These are phyloP conservation scores for Musca domestica DNA, from an alignment of 1,140 invertebrate genomes.

Conservation along the genomic window DNA sequence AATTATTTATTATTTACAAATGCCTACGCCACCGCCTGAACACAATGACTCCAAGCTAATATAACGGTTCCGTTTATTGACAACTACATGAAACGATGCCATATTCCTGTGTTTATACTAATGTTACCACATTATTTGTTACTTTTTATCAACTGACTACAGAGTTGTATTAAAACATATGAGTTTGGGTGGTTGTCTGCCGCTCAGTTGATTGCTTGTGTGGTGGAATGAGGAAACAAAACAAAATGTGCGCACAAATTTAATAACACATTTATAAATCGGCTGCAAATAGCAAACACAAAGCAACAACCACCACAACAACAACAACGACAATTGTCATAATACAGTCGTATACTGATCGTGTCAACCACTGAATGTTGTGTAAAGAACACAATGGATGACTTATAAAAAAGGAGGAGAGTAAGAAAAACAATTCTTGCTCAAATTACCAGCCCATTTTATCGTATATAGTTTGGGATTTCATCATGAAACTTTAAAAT, in stretches of 20 bases:
- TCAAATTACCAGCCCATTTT: too few relatives aligned
- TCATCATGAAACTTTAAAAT: too few relatives aligned
- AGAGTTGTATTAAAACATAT: too few relatives aligned
- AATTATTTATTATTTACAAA: too few relatives aligned
- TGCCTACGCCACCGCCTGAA: too few relatives aligned
- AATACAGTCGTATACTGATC: not conserved
- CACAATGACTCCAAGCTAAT: too few relatives aligned
- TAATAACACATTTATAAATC: not conserved
- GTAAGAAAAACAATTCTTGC: too few relatives aligned
- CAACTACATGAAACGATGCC: not conserved
- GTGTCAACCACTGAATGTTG: not conserved
- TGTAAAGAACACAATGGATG: not conserved
- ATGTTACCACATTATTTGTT: not conserved
- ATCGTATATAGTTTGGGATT: too few relatives aligned
- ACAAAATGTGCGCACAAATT: slow-evolving; percentile 20
- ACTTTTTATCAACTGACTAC: not conserved
- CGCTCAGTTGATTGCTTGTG: too few relatives aligned
- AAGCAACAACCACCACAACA: not conserved
- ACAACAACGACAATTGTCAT: slow-evolving; percentile 4
- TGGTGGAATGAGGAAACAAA: slow-evolving; percentile 7
- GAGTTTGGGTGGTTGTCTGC: too few relatives aligned
- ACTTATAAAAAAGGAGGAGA: too few relatives aligned
- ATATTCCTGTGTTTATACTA: not conserved
- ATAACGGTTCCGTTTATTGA: too few relatives aligned
- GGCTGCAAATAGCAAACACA: not conserved